These are phyloP conservation scores for Parazoanthus atlanticus DNA, from an alignment of 92 coral and sea anemone genomes.

Conservation along the genomic window DNA sequence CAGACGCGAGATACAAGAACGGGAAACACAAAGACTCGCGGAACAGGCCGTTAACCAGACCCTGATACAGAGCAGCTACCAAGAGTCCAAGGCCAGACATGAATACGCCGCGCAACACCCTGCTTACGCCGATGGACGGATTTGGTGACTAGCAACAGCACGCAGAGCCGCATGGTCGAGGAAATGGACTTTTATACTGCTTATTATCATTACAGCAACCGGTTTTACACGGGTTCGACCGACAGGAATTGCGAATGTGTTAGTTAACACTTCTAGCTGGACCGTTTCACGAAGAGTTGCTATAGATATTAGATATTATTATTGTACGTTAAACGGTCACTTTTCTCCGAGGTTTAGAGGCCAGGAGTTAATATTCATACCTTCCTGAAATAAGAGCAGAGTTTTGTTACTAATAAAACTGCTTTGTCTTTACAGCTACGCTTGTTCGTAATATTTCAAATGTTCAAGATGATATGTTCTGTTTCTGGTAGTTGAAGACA, in stretches of 20 bases:
- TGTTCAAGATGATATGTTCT: no score
- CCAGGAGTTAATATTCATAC: not conserved
- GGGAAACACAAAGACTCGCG: slow-evolving; percentile 51
- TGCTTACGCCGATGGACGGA: slow-evolving; percentile 79
- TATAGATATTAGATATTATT: no score
- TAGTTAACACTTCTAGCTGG: not conserved
- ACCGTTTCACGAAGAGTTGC: not conserved
- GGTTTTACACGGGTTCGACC: not conserved
- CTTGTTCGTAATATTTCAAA: not conserved
- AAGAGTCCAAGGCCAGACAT: slow-evolving; percentile 69
- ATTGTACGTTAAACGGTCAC: not conserved
- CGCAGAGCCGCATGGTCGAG: not conserved
- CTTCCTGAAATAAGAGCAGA: no score
- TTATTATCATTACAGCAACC: no score
- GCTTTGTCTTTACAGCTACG: not conserved
- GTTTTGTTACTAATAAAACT: not conserved
- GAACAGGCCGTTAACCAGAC: slow-evolving; percentile 60
- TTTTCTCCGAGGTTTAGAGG: no score
- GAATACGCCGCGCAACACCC: slow-evolving; percentile 81
- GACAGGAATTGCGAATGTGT: not conserved
- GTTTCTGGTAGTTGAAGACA: no score
- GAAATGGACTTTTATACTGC: not conserved
- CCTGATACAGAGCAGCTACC: slow-evolving; percentile 61
- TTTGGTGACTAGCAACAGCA: slow-evolving; percentile 53
- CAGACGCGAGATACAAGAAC: slow-evolving; percentile 64